phyloP scores from a whole-genome alignment of 2,797 vertebrate genomes.

The Cuniculus paca region DNA sequence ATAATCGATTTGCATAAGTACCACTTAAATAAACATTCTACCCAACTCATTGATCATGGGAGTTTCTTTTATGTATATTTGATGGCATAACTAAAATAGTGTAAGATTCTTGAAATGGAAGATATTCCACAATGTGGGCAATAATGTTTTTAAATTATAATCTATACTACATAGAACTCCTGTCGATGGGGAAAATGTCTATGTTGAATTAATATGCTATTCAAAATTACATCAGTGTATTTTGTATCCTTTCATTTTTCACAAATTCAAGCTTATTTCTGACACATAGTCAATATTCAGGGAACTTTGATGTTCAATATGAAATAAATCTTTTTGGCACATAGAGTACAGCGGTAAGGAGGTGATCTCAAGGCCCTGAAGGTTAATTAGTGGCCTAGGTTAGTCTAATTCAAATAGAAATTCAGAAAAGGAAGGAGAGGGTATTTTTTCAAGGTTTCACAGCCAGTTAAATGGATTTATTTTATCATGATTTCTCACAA shows the following conservation, averaged over 20 bases:
- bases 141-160: neutral
- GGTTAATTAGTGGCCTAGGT: slow-evolving; percentile 57
- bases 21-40: slow-evolving; percentile 30
- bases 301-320: slow-evolving; percentile 44
- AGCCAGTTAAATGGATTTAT: neutral
- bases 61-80: neutral
- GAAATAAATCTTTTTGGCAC: slow-evolving; percentile 23
- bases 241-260: slow-evolving; percentile 6
- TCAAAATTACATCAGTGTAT: slow-evolving; percentile 8
- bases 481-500: slow-evolving; percentile 57
- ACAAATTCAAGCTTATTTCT: neutral
- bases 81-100: neutral
- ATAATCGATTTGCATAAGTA: neutral
- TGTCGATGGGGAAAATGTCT: neutral
- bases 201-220: neutral
- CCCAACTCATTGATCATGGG: neutral
- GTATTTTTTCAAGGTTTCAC: slow-evolving; percentile 40
- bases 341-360: neutral
- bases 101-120: slow-evolving; percentile 26
- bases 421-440: neutral
- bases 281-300: neutral
- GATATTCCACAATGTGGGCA: neutral
- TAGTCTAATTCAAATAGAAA: slow-evolving; percentile 34
- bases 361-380: slow-evolving; percentile 18
- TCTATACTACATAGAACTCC: neutral